phyloP scores from a whole-genome alignment of 2,888 invertebrate genomes.

The Rhagonycha fulva region DNA sequence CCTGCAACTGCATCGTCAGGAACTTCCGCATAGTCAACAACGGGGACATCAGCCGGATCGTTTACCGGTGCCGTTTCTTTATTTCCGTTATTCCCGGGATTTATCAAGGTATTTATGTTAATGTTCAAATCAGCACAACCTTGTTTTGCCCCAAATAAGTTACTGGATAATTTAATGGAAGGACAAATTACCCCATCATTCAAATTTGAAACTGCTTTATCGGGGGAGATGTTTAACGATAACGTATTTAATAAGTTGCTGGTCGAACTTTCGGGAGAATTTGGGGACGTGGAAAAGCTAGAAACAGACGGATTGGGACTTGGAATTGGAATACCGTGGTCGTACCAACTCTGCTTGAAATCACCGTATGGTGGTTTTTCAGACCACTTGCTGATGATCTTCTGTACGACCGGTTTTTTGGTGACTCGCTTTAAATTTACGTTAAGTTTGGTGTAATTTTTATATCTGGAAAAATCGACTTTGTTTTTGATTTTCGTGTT shows the following conservation, averaged over 20 bases:
- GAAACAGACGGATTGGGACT: conserved; percentile 47
- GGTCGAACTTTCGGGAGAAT: not conserved
- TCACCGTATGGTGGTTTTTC: conserved; percentile 58
- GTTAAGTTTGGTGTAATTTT: conserved; percentile 29
- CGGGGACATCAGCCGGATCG: conserved; percentile 50
- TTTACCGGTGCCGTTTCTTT: conserved; percentile 36
- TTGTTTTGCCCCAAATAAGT: conserved; percentile 61
- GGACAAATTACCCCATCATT: conserved; percentile 54
- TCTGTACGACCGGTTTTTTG: conserved; percentile 44
- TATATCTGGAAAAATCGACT: conserved; percentile 20
- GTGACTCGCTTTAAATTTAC: conserved; percentile 2
- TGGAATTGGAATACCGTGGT: conserved; percentile 48
- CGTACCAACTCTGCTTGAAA: conserved; percentile 55
- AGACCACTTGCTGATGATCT: conserved; percentile 61
- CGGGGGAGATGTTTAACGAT: conserved; percentile 43
- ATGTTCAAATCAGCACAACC: conserved; percentile 73
- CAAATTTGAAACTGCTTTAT: not conserved
- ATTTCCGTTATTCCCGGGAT: conserved; percentile 60
- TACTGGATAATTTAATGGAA: conserved; percentile 60
- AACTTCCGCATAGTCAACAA: not conserved
- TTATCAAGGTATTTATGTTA: conserved; percentile 70
- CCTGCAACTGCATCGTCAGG: not conserved
- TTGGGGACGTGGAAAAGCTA: conserved; percentile 37
- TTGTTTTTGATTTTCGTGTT: conserved; percentile 23
- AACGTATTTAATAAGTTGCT: conserved; percentile 43